Conservation (phyloP, 2,113 vertebrate genomes). For the Mesembrinibis cayennensis region DNA sequence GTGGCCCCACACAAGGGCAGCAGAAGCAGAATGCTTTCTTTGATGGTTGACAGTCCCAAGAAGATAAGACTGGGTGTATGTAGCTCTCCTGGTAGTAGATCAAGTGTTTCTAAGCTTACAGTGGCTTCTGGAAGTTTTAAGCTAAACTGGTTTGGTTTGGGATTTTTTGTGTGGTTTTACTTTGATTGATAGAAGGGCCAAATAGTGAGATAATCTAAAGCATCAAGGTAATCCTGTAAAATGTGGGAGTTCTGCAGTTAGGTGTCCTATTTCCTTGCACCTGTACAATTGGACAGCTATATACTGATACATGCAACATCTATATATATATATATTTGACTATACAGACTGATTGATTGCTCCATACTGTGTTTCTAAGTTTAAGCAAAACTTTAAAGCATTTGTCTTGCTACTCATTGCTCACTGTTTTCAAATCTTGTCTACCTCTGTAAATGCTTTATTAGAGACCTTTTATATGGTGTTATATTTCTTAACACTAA, state of each 20-base stretch:
- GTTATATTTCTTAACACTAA: not conserved
- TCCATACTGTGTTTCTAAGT: not conserved
- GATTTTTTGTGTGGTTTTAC: not conserved
- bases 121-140: not conserved
- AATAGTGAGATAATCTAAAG: not conserved
- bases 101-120: not conserved
- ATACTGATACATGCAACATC: not conserved
- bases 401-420: not conserved
- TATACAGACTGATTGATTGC: not conserved
- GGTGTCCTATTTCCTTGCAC: not conserved
- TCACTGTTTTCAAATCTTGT: not conserved
- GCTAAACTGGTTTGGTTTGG: not conserved
- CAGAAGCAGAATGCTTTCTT: not conserved
- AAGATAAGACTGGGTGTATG: not conserved
- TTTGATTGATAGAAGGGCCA: not conserved
- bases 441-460: not conserved
- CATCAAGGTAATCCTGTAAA: not conserved
- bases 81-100: not conserved
- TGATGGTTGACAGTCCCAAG: not conserved
- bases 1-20: not conserved
- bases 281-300: not conserved
- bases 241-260: not conserved
- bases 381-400: not conserved
- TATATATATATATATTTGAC: not conserved
- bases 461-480: not conserved